phyloP scores from a whole-genome alignment of 2,797 vertebrate genomes.

The Protosalanx chinensis region DNA sequence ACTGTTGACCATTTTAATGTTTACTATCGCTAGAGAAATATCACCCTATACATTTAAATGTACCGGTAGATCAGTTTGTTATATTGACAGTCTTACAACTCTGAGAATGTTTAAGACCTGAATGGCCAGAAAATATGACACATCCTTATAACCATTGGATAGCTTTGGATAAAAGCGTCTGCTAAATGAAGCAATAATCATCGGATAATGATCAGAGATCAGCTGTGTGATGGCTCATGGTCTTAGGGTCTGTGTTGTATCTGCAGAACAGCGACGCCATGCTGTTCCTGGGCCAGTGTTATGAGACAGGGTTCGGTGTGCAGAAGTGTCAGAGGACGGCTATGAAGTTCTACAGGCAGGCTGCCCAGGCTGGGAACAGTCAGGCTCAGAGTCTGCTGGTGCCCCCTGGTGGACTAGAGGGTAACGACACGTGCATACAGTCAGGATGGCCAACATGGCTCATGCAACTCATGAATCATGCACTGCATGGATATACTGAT shows the following conservation, averaged over 20 bases:
- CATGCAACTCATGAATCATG: too few relatives aligned
- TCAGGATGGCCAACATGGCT: slow-evolving; percentile 19
- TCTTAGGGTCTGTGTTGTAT: slow-evolving; percentile 22
- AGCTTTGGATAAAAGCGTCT: too few relatives aligned
- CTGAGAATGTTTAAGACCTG: too few relatives aligned
- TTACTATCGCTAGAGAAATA: too few relatives aligned
- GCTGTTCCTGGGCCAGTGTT: slow-evolving; percentile 85
- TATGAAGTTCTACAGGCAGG: slow-evolving; percentile 69
- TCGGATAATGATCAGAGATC: not conserved
- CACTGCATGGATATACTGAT: not conserved
- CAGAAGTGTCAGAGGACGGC: slow-evolving; percentile 70
- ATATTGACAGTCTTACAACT: too few relatives aligned
- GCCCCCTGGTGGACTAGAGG: slow-evolving; percentile 51
- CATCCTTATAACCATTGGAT: too few relatives aligned
- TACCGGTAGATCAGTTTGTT: too few relatives aligned
- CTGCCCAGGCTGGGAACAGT: slow-evolving; percentile 71
- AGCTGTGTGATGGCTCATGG: not conserved
- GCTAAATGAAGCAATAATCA: too few relatives aligned
- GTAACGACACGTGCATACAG: slow-evolving; percentile 50
- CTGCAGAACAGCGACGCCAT: slow-evolving; percentile 81
- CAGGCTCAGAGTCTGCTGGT: slow-evolving; percentile 66
- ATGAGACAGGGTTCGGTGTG: slow-evolving; percentile 84
- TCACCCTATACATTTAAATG: too few relatives aligned
- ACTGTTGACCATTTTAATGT: too few relatives aligned
- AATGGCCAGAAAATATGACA: too few relatives aligned